Conservation (phyloP, 2,888 invertebrate species). For the Folsomia candida region DNA sequence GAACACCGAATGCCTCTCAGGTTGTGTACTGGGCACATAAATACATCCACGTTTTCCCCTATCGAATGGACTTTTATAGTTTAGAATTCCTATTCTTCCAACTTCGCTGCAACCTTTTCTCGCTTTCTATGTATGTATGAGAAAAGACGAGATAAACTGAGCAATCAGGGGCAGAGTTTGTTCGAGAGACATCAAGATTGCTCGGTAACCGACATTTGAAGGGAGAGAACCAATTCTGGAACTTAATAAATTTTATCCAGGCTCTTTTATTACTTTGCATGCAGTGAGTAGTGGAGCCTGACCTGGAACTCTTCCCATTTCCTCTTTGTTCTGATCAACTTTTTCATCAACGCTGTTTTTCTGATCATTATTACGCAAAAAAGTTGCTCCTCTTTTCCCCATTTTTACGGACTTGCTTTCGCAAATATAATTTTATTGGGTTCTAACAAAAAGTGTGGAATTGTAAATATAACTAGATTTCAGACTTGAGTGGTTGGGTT, state of each 20-base stretch:
- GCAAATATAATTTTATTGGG: not conserved
- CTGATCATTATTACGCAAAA: not conserved
- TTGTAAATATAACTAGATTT: too few relatives aligned
- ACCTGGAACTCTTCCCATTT: not conserved
- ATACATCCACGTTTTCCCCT: too few relatives aligned
- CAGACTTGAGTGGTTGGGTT: too few relatives aligned
- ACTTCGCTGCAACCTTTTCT: too few relatives aligned
- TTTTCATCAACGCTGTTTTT: not conserved
- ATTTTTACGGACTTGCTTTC: too few relatives aligned
- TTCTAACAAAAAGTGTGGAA: not conserved
- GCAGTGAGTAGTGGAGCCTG: not conserved
- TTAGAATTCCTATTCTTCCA: too few relatives aligned
- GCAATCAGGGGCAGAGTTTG: not conserved
- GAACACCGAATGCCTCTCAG: conserved; percentile 16
- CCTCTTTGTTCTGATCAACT: not conserved
- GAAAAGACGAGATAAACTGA: not conserved
- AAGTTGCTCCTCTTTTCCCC: too few relatives aligned
- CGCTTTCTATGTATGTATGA: too few relatives aligned
- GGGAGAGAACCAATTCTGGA: not conserved
- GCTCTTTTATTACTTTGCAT: not conserved
- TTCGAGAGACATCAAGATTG: not conserved
- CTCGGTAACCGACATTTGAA: not conserved
- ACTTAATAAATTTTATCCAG: not conserved
- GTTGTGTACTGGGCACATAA: too few relatives aligned
- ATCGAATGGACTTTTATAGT: too few relatives aligned